phyloP scores from a whole-genome alignment of 2,113 vertebrate species.

The Lamprotornis superbus region DNA sequence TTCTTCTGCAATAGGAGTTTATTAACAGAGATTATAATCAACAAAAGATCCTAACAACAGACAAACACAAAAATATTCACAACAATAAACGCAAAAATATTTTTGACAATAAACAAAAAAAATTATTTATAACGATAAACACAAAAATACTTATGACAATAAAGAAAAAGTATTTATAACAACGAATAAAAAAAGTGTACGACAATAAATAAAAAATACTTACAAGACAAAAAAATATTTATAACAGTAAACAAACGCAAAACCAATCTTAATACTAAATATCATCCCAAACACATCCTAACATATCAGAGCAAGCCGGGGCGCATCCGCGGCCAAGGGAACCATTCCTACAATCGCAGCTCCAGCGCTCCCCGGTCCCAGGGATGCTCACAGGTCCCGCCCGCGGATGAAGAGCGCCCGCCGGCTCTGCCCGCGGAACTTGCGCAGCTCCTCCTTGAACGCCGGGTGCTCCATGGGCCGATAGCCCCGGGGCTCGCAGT shows the following conservation, averaged over 20 bases:
- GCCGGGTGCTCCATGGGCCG: conserved; percentile 89
- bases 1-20: not conserved
- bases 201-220: not conserved
- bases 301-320: too few relatives aligned
- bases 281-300: rapidly evolving
- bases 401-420: too few relatives aligned
- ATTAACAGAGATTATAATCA: not conserved
- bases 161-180: not conserved
- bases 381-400: not conserved
- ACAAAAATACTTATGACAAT: not conserved
- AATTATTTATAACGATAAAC: too few relatives aligned
- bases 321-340: not conserved
- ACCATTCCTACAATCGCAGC: rapidly evolving
- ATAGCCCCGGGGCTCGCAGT: conserved; percentile 88
- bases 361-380: not conserved
- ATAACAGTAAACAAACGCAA: not conserved
- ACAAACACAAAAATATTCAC: not conserved
- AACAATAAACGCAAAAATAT: not conserved
- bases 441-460: conserved; percentile 86
- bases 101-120: not conserved
- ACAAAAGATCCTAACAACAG: not conserved
- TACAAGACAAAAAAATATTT: not conserved
- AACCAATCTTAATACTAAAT: not conserved
- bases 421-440: conserved; percentile 83
- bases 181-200: not conserved